Percentiles rank a stretch among this genome's conserved stretches.
Evolutionary conservation across 2,888 invertebrate species (phyloP).

Genomic region (Ochlodes sylvanus): DNA sequence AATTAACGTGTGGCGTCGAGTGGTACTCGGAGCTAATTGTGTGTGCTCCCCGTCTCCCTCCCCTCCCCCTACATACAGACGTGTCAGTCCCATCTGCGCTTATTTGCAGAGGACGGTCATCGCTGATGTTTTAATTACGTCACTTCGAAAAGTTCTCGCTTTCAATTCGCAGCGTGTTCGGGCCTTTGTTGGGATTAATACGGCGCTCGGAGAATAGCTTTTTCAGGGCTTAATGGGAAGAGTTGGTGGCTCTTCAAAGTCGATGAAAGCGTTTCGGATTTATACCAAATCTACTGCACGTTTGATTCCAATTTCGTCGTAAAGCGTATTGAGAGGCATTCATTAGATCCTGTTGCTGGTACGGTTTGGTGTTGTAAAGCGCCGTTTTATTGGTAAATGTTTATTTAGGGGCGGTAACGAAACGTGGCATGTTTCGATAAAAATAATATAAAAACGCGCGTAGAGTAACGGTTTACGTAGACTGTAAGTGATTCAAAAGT

Average conservation of each 20-base stretch:
- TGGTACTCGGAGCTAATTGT: conserved; percentile 73
- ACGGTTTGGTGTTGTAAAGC: conserved; percentile 3
- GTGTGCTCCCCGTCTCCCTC: conserved; percentile 56
- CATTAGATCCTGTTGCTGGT: conserved; percentile 37
- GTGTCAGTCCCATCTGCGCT: conserved; percentile 52
- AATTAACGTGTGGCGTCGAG: conserved; percentile 68
- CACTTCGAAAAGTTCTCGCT: conserved; percentile 56
- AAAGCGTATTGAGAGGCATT: conserved; percentile 42
- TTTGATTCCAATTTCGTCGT: conserved; percentile 44
- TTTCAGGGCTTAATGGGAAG: conserved; percentile 57
- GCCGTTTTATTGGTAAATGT: conserved; percentile 4
- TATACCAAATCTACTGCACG: conserved; percentile 40
- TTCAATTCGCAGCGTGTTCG: conserved; percentile 55
- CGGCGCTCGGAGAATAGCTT: conserved; percentile 49
- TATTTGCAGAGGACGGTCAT: conserved; percentile 27
- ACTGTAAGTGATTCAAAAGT: no score
- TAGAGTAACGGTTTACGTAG: no score
- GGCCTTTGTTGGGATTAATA: conserved; percentile 59
- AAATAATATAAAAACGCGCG: neutral
- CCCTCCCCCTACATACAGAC: conserved; percentile 25
- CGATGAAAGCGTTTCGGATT: conserved; percentile 45
- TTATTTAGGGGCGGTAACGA: conserved; percentile 1
- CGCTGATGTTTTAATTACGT: conserved; percentile 61
- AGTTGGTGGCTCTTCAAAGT: conserved; percentile 44
- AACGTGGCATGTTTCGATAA: neutral